Conservation (phyloP, 2,113 vertebrate genomes). For the Progne subis region DNA sequence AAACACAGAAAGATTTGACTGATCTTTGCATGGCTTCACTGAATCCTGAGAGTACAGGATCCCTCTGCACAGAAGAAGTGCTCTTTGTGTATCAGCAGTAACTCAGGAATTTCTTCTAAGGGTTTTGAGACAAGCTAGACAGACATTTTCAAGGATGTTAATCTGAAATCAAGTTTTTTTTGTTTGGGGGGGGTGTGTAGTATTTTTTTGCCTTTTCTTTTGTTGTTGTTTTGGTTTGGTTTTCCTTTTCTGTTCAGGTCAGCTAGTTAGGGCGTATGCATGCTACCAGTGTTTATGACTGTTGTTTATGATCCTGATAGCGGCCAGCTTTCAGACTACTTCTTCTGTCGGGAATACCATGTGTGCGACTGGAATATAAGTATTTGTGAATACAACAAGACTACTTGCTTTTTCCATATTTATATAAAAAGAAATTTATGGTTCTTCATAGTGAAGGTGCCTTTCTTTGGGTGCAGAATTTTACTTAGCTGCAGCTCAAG, state of each 20-base stretch:
- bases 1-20: neutral
- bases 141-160: neutral
- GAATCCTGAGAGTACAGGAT: neutral
- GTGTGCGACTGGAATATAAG: neutral
- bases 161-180: neutral
- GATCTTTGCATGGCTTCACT: neutral
- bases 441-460: neutral
- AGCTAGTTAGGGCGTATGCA: neutral
- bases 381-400: neutral
- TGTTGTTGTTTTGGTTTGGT: neutral
- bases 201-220: neutral
- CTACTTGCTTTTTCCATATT: neutral
- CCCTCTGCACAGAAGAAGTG: accelerated
- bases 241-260: neutral
- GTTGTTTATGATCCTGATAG: neutral
- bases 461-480: neutral
- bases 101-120: neutral
- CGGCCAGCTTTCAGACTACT: neutral
- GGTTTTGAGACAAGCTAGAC: neutral
- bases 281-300: neutral
- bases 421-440: neutral
- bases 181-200: accelerated
- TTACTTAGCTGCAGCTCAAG: neutral
- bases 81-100: neutral
- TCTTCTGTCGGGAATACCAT: neutral